These are phyloP conservation scores for Callocephalon fimbriatum DNA, from an alignment of 2,113 vertebrate species.

Conservation along the genomic window DNA sequence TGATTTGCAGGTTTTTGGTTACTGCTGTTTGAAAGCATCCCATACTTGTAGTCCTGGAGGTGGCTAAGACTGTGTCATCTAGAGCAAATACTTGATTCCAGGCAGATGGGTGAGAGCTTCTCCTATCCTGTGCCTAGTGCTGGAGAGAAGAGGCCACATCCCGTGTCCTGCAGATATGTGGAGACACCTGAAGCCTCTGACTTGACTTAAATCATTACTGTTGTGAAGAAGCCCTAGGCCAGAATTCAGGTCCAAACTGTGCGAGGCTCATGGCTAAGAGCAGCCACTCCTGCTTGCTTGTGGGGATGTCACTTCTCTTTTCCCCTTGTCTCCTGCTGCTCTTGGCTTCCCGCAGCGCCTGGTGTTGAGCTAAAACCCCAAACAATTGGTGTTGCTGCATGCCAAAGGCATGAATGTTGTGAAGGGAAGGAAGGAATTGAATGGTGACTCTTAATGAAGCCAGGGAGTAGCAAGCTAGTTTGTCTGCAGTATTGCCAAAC, in stretches of 20 bases:
- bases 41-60: background rate
- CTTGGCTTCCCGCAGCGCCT: background rate
- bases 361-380: background rate
- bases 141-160: background rate
- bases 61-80: background rate
- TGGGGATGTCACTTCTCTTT: background rate
- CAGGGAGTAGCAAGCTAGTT: rapidly evolving
- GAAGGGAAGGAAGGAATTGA: background rate
- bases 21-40: background rate
- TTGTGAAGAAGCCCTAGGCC: background rate
- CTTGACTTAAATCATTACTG: background rate
- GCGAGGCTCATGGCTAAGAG: background rate
- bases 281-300: background rate
- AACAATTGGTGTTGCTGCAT: background rate
- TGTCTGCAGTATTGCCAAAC: rapidly evolving
- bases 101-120: background rate
- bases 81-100: background rate
- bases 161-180: background rate
- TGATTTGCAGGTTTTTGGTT: background rate
- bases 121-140: background rate
- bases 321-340: background rate
- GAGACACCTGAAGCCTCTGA: background rate
- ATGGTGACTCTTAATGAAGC: background rate
- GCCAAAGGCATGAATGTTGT: background rate
- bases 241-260: background rate